Conservation (phyloP, 2,797 vertebrate species). For the Euthynnus affinis region DNA sequence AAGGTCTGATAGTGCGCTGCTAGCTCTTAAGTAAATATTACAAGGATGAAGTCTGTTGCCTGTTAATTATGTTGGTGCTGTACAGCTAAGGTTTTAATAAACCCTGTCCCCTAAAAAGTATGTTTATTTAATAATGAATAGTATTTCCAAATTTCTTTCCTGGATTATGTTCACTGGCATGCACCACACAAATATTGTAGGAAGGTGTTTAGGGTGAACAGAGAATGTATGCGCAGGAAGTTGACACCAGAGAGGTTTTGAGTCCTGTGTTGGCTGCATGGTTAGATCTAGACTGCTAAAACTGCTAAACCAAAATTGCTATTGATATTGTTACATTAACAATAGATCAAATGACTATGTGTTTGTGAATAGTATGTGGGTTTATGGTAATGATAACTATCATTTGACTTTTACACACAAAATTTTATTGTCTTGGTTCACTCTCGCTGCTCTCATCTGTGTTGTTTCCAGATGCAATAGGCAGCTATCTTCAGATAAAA, state of each 20-base stretch:
- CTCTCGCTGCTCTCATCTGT: too few relatives aligned
- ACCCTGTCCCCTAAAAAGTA: background rate
- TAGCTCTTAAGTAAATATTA: background rate
- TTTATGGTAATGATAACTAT: too few relatives aligned
- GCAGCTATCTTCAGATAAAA: too few relatives aligned
- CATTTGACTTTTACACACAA: too few relatives aligned
- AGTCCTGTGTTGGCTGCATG: background rate
- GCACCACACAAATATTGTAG: background rate
- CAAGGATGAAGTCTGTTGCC: background rate
- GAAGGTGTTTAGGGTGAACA: background rate
- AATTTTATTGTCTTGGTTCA: too few relatives aligned
- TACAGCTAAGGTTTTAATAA: background rate
- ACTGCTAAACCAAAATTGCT: background rate
- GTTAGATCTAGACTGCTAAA: background rate
- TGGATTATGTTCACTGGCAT: background rate
- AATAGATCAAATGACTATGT: too few relatives aligned
- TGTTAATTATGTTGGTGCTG: background rate
- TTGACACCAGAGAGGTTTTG: background rate
- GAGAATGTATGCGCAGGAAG: too few relatives aligned
- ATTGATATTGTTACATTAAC: too few relatives aligned
- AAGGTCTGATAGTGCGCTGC: background rate
- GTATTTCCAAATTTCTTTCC: background rate
- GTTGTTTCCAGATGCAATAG: too few relatives aligned
- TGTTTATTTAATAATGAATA: background rate
- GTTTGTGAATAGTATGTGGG: too few relatives aligned